Percentiles rank a stretch among this genome's conserved stretches.
Conservation (phyloP, 2,113 vertebrate genomes). For the Gymnogyps californianus region DNA sequence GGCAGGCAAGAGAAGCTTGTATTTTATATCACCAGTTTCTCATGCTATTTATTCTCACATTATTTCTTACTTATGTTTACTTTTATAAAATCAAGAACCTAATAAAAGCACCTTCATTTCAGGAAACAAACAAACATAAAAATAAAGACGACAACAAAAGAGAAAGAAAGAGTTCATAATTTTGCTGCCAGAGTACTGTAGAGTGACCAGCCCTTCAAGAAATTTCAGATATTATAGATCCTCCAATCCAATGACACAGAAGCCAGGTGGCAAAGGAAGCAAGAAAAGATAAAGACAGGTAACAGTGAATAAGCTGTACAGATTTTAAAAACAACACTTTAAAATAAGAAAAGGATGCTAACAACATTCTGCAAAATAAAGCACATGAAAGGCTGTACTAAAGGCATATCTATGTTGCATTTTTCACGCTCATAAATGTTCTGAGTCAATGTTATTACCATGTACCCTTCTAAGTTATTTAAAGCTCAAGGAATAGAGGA, state of each 20-base stretch:
- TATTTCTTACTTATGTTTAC: neutral
- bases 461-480: neutral
- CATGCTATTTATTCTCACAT: neutral
- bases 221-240: neutral
- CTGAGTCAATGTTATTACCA: neutral
- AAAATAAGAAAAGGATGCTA: neutral
- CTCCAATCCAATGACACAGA: neutral
- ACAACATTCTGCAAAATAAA: conserved; percentile 4
- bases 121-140: neutral
- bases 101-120: neutral
- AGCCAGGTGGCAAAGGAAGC: neutral
- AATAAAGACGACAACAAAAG: neutral
- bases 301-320: neutral
- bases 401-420: neutral
- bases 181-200: neutral
- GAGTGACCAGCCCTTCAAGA: neutral
- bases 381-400: neutral
- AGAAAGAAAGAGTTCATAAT: neutral
- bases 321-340: neutral
- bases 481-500: neutral
- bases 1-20: neutral
- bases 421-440: conserved; percentile 34
- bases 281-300: neutral
- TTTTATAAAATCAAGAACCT: neutral
- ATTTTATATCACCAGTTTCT: neutral